Conservation (phyloP, 2,113 vertebrate genomes). For the Eonycteris spelaea region DNA sequence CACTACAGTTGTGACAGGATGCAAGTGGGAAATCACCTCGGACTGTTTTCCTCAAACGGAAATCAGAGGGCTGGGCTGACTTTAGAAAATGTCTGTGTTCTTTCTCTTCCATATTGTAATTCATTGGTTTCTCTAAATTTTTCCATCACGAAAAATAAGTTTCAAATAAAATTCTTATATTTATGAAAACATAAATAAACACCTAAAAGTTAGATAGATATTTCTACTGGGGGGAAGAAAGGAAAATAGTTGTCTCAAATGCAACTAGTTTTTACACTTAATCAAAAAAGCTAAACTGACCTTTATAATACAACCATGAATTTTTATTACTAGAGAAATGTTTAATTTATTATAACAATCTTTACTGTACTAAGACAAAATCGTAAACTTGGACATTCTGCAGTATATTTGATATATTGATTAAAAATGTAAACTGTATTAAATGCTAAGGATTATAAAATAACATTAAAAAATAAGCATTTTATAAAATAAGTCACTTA, state of each 20-base stretch:
- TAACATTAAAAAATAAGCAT: conserved; percentile 16
- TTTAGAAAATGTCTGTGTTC: neutral
- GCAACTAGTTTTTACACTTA: neutral
- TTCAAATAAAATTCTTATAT: neutral
- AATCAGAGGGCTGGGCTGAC: neutral
- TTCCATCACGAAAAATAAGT: conserved; percentile 12
- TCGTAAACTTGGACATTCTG: neutral
- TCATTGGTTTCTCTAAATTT: neutral
- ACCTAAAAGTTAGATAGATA: neutral
- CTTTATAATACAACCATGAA: neutral
- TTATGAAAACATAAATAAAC: neutral
- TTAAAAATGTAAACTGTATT: neutral
- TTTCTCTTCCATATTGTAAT: neutral
- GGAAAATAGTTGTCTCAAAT: neutral
- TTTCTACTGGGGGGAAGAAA: neutral
- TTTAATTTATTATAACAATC: neutral
- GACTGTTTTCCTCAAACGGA: neutral
- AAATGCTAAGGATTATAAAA: conserved; percentile 11
- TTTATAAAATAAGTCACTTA: neutral
- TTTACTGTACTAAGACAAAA: neutral
- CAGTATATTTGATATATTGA: neutral
- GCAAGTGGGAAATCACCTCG: neutral
- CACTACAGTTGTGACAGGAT: neutral
- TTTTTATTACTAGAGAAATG: neutral
- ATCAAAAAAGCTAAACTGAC: neutral